Evolutionary conservation across 2,888 invertebrate species (phyloP).

Genomic region (Cephus nigrinus): DNA sequence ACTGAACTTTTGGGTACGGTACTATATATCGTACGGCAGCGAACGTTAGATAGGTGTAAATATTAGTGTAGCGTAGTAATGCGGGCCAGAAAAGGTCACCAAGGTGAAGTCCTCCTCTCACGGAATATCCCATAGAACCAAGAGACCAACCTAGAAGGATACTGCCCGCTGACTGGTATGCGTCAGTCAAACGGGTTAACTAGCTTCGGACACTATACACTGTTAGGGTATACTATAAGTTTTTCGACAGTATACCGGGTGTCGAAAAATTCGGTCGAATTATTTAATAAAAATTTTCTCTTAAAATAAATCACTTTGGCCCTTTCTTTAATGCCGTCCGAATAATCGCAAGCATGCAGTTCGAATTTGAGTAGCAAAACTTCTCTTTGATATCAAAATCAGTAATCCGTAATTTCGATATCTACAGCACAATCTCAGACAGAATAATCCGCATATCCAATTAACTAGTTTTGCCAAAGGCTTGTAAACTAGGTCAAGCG

Average conservation of each 20-base stretch:
- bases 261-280: not conserved
- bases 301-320: not conserved
- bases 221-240: not conserved
- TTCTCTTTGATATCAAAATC: not conserved
- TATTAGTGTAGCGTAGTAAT: slow-evolving; percentile 21
- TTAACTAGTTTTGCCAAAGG: not conserved
- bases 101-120: slow-evolving; percentile 19
- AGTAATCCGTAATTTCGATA: not conserved
- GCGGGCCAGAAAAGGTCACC: slow-evolving; percentile 18
- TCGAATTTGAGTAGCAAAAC: not conserved
- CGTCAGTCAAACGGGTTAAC: slow-evolving; percentile 21
- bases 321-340: fast-evolving
- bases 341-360: not conserved
- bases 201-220: slow-evolving; percentile 10
- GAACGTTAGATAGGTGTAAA: slow-evolving; percentile 21
- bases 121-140: slow-evolving; percentile 11
- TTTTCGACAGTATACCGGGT: not conserved
- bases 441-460: not conserved
- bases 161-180: slow-evolving; percentile 14
- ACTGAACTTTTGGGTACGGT: slow-evolving; percentile 11
- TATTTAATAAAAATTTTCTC: too few relatives aligned
- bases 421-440: not conserved
- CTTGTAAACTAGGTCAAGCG: not conserved
- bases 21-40: slow-evolving; percentile 11
- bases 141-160: slow-evolving; percentile 10